Percentiles rank a stretch among this genome's conserved stretches.
These are phyloP conservation scores for Drosophila hamatofila DNA, from an alignment of 2,888 invertebrate genomes.

Conservation along the genomic window DNA sequence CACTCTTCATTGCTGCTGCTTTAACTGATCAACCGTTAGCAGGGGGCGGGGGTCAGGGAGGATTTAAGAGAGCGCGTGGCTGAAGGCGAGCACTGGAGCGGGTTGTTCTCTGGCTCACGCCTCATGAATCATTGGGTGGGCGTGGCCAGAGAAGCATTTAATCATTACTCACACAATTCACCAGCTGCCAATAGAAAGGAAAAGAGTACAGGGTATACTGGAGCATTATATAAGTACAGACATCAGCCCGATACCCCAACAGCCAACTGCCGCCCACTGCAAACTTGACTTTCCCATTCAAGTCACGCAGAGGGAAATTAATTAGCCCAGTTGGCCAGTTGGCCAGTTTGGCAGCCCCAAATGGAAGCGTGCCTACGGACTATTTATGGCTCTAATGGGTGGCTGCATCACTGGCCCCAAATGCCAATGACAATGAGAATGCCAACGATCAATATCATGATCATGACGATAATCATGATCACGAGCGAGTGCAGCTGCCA, in stretches of 20 bases:
- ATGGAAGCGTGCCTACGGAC: slow-evolving; percentile 32
- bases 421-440: slow-evolving; percentile 19
- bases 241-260: not conserved
- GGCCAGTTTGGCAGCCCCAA: slow-evolving; percentile 55
- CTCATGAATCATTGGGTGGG: slow-evolving; percentile 18
- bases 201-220: not conserved
- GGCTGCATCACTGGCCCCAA: slow-evolving; percentile 6
- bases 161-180: slow-evolving; percentile 37
- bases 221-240: not conserved
- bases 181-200: slow-evolving; percentile 17
- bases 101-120: not conserved
- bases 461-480: not conserved
- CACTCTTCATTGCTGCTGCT: slow-evolving; percentile 16
- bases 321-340: slow-evolving; percentile 62
- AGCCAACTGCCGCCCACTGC: slow-evolving; percentile 7
- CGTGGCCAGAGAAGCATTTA: slow-evolving; percentile 26
- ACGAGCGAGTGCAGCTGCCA: not conserved
- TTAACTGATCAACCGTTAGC: slow-evolving; percentile 41
- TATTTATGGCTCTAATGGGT: slow-evolving; percentile 32
- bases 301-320: slow-evolving; percentile 73
- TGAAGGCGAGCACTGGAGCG: too few relatives aligned
- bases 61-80: not conserved
- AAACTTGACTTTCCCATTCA: slow-evolving; percentile 52
- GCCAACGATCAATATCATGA: slow-evolving; percentile 20
- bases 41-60: not conserved